Conservation (phyloP, 2,797 vertebrate genomes). For the Myripristis murdjan region DNA sequence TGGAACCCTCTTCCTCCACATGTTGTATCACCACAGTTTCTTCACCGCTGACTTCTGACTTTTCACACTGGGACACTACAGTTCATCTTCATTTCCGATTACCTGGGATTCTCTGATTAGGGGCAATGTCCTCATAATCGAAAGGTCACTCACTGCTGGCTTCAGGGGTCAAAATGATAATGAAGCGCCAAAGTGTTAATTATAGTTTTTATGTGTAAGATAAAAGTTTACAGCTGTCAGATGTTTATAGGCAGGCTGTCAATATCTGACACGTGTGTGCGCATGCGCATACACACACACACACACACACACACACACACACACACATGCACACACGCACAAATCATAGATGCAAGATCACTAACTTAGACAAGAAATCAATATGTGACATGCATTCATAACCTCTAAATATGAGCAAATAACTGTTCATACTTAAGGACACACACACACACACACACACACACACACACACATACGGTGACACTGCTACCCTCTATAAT, state of each 20-base stretch:
- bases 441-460: not conserved
- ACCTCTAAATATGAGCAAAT: constrained; percentile 58
- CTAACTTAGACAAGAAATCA: constrained; percentile 33
- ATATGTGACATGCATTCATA: constrained; percentile 55
- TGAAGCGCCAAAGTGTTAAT: constrained; percentile 58
- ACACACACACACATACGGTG: not conserved
- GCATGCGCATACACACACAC: constrained; percentile 1
- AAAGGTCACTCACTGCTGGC: constrained; percentile 51
- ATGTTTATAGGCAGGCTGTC: constrained; percentile 40
- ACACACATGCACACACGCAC: constrained; percentile 5
- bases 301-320: not conserved
- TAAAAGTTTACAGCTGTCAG: constrained; percentile 48
- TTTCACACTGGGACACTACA: constrained; percentile 28
- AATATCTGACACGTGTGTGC: constrained; percentile 14
- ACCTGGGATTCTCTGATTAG: constrained; percentile 34
- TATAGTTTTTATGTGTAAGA: constrained; percentile 46
- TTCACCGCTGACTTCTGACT: constrained; percentile 23
- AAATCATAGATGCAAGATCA: constrained; percentile 29
- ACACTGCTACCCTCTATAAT: constrained; percentile 24
- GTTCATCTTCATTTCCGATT: constrained; percentile 33
- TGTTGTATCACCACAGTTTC: constrained; percentile 38
- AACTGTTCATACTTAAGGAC: no score
- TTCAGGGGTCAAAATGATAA: constrained; percentile 56
- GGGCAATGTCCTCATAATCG: constrained; percentile 34
- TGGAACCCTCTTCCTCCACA: no score